A percentile compares a stretch with the other conserved stretches of the same genome.
Evolutionary conservation across 1,140 invertebrate species (phyloP).

Genomic region (Drosophila murphyi): DNA sequence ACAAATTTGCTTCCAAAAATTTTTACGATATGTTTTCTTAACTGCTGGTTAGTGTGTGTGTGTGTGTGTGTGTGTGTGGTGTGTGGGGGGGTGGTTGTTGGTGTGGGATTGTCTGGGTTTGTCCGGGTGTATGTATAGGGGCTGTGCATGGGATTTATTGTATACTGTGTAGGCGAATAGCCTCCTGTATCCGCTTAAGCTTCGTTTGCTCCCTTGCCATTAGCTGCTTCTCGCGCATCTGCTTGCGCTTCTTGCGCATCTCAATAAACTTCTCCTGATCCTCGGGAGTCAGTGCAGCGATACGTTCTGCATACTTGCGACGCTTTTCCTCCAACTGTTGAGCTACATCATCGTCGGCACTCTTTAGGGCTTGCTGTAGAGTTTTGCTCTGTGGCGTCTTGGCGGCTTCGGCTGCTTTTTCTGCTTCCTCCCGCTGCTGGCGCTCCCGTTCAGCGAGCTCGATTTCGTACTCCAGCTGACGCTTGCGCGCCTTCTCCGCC

Average conservation of each 20-base stretch:
- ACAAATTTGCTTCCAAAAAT: slow-evolving; percentile 22
- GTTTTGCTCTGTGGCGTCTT: slow-evolving; percentile 44
- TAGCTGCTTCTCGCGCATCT: slow-evolving; percentile 51
- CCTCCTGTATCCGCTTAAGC: slow-evolving; percentile 70
- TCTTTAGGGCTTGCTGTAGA: slow-evolving; percentile 51
- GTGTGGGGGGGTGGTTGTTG: too few species aligned
- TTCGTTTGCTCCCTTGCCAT: slow-evolving; percentile 51
- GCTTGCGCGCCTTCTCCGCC: slow-evolving; percentile 60
- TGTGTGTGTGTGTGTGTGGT: neutral
- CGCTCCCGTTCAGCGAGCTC: slow-evolving; percentile 55
- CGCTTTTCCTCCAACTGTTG: slow-evolving; percentile 52
- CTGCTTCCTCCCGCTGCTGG: slow-evolving; percentile 54
- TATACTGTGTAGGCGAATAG: slow-evolving; percentile 65
- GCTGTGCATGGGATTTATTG: slow-evolving; percentile 38
- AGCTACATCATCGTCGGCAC: slow-evolving; percentile 53
- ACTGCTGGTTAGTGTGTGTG: slow-evolving; percentile 17
- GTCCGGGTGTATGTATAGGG: neutral
- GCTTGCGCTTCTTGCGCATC: slow-evolving; percentile 76
- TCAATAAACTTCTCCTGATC: slow-evolving; percentile 71
- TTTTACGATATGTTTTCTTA: slow-evolving; percentile 35
- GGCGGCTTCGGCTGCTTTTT: slow-evolving; percentile 49
- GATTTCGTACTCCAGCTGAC: slow-evolving; percentile 55
- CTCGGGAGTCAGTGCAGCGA: slow-evolving; percentile 63
- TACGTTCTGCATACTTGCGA: slow-evolving; percentile 56
- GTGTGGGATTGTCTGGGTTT: neutral